These are phyloP conservation scores for Sisor rabdophorus DNA, from an alignment of 2,113 vertebrate genomes.

Conservation along the genomic window DNA sequence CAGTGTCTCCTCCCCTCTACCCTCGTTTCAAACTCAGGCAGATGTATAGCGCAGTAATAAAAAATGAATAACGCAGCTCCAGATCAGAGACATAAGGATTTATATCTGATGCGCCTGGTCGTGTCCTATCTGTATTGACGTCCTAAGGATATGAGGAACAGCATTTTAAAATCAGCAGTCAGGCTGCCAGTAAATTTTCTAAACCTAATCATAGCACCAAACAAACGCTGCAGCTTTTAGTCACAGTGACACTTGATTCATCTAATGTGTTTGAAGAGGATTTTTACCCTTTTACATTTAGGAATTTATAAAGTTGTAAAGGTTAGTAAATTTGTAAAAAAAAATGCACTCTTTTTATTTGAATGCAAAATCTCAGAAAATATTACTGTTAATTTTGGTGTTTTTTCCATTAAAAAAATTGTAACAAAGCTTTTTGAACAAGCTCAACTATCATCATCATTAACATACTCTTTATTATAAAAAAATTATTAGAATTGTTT, in stretches of 20 bases:
- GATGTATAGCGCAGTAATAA: slow-evolving; percentile 49
- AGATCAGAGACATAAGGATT: slow-evolving; percentile 49
- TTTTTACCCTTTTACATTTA: slow-evolving; percentile 6
- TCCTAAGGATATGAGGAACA: slow-evolving; percentile 28
- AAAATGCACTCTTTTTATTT: not conserved
- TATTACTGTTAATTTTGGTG: too few relatives aligned
- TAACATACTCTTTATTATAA: not conserved
- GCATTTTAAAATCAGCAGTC: slow-evolving; percentile 26
- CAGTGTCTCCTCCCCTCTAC: slow-evolving; percentile 5
- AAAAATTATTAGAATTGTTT: not conserved
- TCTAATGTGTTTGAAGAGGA: not conserved
- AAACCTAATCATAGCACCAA: slow-evolving; percentile 18
- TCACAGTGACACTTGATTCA: slow-evolving; percentile 2
- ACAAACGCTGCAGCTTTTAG: slow-evolving; percentile 25
- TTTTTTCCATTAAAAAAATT: not conserved
- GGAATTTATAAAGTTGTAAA: not conserved
- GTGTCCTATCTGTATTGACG: slow-evolving; percentile 24
- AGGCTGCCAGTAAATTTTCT: slow-evolving; percentile 28
- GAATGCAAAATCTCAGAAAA: not conserved
- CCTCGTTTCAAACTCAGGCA: slow-evolving; percentile 39
- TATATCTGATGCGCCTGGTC: slow-evolving; percentile 35
- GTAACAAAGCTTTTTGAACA: not conserved
- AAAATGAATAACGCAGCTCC: slow-evolving; percentile 45
- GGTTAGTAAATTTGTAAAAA: not conserved
- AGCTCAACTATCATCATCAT: not conserved